Conservation (phyloP, 2,797 vertebrate genomes). For the Odontamblyopus rebecca region DNA sequence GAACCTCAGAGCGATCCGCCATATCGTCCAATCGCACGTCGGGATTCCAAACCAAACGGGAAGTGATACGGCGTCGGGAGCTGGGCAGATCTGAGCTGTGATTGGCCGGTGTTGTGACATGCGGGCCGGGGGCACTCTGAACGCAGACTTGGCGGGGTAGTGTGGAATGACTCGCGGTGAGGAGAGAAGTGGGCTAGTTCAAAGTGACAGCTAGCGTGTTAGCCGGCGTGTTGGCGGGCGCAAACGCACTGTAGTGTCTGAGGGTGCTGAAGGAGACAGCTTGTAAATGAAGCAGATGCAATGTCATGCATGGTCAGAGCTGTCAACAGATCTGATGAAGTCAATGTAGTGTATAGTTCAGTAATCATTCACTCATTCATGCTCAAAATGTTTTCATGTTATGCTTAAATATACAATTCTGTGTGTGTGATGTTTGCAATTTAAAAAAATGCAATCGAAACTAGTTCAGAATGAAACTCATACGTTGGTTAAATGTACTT, state of each 20-base stretch:
- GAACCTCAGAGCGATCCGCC: conserved; percentile 40
- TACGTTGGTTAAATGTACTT: too few species aligned
- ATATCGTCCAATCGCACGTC: conserved; percentile 43
- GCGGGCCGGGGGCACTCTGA: conserved; percentile 41
- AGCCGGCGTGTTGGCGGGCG: conserved; percentile 45
- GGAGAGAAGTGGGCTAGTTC: conserved; percentile 49
- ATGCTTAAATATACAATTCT: not conserved
- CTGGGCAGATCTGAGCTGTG: conserved; percentile 26
- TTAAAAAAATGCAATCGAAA: too few species aligned
- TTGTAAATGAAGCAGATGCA: conserved; percentile 39
- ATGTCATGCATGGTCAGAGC: conserved; percentile 31
- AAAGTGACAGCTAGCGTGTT: conserved; percentile 37
- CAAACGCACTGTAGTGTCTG: conserved; percentile 38
- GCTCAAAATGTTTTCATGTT: not conserved
- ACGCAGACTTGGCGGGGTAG: conserved; percentile 45
- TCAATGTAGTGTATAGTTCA: conserved; percentile 34
- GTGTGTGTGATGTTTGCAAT: too few species aligned
- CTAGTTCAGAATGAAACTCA: too few species aligned
- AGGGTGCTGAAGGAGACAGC: conserved; percentile 17
- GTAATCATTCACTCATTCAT: not conserved
- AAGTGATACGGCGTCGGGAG: conserved; percentile 54
- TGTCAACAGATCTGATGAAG: conserved; percentile 40
- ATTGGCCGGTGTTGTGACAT: conserved; percentile 46
- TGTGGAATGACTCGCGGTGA: conserved; percentile 31
- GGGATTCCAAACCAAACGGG: conserved; percentile 33